Conservation (phyloP, 1,140 invertebrate species). For the Leptinotarsa defecta region DNA sequence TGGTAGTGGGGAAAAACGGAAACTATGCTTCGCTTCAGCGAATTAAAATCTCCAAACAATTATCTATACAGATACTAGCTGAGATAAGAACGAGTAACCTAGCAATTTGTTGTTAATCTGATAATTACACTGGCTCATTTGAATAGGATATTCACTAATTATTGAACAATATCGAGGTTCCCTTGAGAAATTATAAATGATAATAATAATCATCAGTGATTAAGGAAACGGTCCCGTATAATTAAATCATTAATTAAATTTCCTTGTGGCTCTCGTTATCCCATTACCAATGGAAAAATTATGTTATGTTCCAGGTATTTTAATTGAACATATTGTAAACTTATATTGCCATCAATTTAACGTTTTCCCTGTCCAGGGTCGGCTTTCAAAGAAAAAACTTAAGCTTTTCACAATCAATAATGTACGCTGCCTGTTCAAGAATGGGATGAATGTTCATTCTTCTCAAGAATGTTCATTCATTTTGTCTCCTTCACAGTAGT, state of each 20-base stretch:
- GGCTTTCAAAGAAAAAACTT: neutral
- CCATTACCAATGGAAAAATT: neutral
- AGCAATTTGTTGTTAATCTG: constrained; percentile 2
- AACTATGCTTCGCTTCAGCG: too few relatives aligned
- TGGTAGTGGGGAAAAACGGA: too few relatives aligned
- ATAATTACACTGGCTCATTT: neutral
- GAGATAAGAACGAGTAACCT: neutral
- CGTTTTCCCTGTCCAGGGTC: neutral
- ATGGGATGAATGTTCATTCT: too few relatives aligned
- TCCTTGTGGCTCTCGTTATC: neutral
- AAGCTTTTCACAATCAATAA: too few relatives aligned
- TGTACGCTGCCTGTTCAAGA: too few relatives aligned
- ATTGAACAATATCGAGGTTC: neutral
- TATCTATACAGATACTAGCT: too few relatives aligned
- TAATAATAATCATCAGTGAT: neutral
- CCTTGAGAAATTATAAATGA: neutral
- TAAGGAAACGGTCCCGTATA: neutral
- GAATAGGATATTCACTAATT: neutral
- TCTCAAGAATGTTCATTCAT: too few relatives aligned
- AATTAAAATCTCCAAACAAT: too few relatives aligned
- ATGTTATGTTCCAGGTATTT: neutral
- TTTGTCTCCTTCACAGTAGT: too few relatives aligned
- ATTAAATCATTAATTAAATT: constrained; percentile 9
- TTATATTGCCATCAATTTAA: neutral
- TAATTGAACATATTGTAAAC: constrained; percentile 3